Percentiles rank a stretch among this genome's conserved stretches.
phyloP scores from a whole-genome alignment of 2,888 invertebrate species.

The Cloeon dipterum region DNA sequence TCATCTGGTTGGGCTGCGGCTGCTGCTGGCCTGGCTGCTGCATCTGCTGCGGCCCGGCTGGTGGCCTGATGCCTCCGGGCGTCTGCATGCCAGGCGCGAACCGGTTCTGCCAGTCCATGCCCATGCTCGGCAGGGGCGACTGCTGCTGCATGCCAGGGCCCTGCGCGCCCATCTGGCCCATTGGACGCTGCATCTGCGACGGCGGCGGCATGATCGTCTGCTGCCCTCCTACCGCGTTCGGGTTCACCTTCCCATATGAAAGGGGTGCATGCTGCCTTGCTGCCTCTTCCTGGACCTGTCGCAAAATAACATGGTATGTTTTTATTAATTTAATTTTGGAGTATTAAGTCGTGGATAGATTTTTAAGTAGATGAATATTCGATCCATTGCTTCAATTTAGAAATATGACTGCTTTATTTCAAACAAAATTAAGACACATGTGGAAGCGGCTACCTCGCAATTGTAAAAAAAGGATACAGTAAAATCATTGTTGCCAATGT shows the following conservation, averaged over 20 bases:
- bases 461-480: no score
- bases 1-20: constrained; percentile 13
- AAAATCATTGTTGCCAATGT: no score
- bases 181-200: constrained; percentile 26
- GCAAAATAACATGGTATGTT: no score
- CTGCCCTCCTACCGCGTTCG: constrained; percentile 22
- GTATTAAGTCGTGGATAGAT: no score
- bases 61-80: constrained; percentile 17
- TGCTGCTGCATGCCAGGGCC: constrained; percentile 7
- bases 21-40: constrained; percentile 19
- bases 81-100: constrained; percentile 16
- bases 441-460: no score
- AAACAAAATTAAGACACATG: no score
- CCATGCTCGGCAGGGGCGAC: not conserved
- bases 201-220: constrained; percentile 33
- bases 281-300: constrained; percentile 71
- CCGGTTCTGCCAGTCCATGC: not conserved
- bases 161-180: constrained; percentile 10
- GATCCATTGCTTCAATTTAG: no score
- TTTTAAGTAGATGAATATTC: no score
- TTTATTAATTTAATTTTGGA: no score
- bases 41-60: constrained; percentile 17
- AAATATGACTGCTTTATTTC: no score
- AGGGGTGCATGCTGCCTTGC: constrained; percentile 71
- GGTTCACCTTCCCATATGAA: constrained; percentile 48